Percentiles rank a stretch among this genome's conserved stretches.
phyloP scores from a whole-genome alignment of 2,888 invertebrate species.

The Apodemia mormo region DNA sequence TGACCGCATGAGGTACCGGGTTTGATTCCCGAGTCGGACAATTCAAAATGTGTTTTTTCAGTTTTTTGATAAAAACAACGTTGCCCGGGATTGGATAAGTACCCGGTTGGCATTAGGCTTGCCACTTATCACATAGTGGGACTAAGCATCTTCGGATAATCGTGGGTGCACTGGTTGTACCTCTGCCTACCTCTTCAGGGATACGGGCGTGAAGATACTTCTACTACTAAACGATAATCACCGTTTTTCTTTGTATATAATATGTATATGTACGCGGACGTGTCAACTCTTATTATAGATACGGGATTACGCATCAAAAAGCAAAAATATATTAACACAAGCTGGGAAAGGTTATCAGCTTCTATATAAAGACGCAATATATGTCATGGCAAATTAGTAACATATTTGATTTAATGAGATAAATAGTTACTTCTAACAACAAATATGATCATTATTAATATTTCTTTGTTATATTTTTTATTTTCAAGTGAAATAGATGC shows the following conservation, averaged over 20 bases:
- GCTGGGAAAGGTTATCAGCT: conserved; percentile 64
- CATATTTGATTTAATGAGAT: conserved; percentile 35
- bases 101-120: too few species aligned
- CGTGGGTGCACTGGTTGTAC: too few species aligned
- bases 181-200: too few species aligned
- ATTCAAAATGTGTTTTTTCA: too few species aligned
- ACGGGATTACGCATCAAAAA: conserved; percentile 9
- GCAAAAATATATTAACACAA: conserved; percentile 39
- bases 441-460: conserved; percentile 27
- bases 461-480: conserved; percentile 21
- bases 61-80: too few species aligned
- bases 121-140: too few species aligned
- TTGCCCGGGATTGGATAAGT: too few species aligned
- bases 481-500: not conserved
- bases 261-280: not conserved
- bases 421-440: conserved; percentile 23
- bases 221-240: too few species aligned
- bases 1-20: too few species aligned
- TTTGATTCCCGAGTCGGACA: too few species aligned
- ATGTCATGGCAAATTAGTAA: conserved; percentile 62
- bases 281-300: not conserved
- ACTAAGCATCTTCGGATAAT: too few species aligned
- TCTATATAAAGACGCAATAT: conserved; percentile 49
- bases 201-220: too few species aligned
- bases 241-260: not conserved